Evolutionary conservation across 2,888 invertebrate genomes (phyloP).

Genomic region (Perizoma affinitatum): DNA sequence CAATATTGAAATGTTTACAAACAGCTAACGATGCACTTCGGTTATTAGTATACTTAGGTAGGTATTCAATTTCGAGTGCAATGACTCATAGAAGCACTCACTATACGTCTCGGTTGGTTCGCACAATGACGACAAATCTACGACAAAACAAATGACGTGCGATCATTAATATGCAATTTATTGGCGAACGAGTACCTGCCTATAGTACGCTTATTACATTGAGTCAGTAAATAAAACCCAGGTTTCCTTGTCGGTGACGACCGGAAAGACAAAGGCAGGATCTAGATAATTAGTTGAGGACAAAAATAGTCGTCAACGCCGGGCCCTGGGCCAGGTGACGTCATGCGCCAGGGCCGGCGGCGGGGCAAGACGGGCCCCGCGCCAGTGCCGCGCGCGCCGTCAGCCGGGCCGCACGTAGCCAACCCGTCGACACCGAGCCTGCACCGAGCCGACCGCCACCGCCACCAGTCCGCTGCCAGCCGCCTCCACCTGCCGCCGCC

Average conservation of each 20-base stretch:
- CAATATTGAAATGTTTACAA: constrained; percentile 25
- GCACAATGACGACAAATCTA: constrained; percentile 47
- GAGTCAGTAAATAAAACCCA: constrained; percentile 58
- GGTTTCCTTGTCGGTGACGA: constrained; percentile 70
- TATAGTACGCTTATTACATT: constrained; percentile 26
- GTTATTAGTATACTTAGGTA: constrained; percentile 27
- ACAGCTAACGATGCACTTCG: constrained; percentile 29
- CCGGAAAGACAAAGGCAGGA: constrained; percentile 76
- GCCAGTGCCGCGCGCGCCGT: constrained; percentile 84
- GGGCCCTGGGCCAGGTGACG: constrained; percentile 84
- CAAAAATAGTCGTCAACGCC: constrained; percentile 79
- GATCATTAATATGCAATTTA: constrained; percentile 41
- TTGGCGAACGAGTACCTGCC: constrained; percentile 31
- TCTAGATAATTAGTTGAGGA: constrained; percentile 81
- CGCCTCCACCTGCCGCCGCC: constrained; percentile 48
- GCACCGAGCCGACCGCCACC: constrained; percentile 36
- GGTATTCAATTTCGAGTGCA: constrained; percentile 48
- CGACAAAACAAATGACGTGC: constrained; percentile 48
- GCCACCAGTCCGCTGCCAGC: constrained; percentile 44
- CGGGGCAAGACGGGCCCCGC: constrained; percentile 84
- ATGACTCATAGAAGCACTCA: constrained; percentile 48
- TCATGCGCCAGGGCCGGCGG: constrained; percentile 78
- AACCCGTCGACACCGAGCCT: constrained; percentile 45
- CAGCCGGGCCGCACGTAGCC: constrained; percentile 73
- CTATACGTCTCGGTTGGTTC: constrained; percentile 33